Percentiles rank a stretch among this genome's conserved stretches.
Conservation (phyloP, 2,888 invertebrate species). For the Caprella mutica region DNA sequence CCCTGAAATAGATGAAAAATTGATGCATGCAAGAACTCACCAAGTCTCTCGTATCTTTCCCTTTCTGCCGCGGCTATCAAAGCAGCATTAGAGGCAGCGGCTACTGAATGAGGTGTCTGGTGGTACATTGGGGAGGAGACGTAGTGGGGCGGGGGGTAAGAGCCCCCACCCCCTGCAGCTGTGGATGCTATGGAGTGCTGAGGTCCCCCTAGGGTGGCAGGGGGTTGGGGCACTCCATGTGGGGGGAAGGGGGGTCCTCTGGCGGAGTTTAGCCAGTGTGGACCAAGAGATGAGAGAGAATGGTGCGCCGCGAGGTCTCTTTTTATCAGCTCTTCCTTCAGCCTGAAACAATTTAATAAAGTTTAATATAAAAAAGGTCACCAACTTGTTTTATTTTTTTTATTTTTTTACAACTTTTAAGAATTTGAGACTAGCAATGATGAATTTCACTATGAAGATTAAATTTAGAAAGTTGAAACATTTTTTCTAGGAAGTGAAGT, state of each 20-base stretch:
- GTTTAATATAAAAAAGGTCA: no score
- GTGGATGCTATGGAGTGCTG: neutral
- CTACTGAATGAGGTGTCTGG: constrained; percentile 7
- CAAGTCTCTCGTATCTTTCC: constrained; percentile 29
- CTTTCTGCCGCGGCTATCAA: constrained; percentile 21
- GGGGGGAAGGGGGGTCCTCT: constrained; percentile 19
- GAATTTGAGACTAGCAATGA: no score
- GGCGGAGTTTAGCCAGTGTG: constrained; percentile 23
- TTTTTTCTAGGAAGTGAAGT: no score
- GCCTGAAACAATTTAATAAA: no score
- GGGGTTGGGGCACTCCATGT: constrained; percentile 13
- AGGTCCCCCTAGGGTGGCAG: constrained; percentile 34
- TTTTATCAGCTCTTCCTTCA: constrained; percentile 8
- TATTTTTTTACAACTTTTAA: no score
- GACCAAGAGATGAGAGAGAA: constrained; percentile 14
- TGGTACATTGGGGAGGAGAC: constrained; percentile 31
- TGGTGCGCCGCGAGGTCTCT: constrained; percentile 15
- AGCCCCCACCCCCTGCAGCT: no score
- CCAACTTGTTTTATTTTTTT: no score
- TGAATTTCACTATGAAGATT: no score
- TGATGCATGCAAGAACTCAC: no score
- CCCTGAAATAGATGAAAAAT: no score
- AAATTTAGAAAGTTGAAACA: no score
- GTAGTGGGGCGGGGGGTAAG: constrained; percentile 28
- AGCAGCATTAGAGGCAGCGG: constrained; percentile 20